Percentiles rank a stretch among this genome's conserved stretches.
These are phyloP conservation scores for Centroberyx gerrardi DNA, from an alignment of 2,797 vertebrate genomes.

Conservation along the genomic window DNA sequence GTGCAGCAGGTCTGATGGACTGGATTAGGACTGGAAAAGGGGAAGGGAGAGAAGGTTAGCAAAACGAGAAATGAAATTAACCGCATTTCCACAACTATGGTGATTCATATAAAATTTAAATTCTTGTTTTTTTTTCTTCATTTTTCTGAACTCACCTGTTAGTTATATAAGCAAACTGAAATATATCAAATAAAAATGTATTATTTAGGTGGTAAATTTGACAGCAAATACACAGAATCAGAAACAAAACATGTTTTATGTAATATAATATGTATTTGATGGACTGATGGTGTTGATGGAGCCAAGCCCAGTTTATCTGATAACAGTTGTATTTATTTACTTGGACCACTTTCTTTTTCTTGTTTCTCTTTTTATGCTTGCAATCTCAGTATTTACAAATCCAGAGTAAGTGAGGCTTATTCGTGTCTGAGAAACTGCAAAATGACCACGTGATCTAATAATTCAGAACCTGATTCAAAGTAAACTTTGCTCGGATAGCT, in stretches of 20 bases:
- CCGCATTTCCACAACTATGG: background rate
- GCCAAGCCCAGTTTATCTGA: no score
- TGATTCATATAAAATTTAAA: background rate
- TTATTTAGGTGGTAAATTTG: background rate
- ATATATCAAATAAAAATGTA: background rate
- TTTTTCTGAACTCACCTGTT: no score
- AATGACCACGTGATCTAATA: no score
- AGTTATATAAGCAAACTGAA: background rate
- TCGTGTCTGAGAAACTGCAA: background rate
- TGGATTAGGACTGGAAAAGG: conserved; percentile 10
- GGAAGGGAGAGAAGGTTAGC: background rate
- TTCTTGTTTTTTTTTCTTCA: background rate
- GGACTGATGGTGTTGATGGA: no score
- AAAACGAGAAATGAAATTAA: background rate
- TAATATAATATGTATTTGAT: no score
- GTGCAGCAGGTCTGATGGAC: conserved; percentile 1
- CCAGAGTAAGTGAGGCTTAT: background rate
- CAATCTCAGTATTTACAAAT: no score
- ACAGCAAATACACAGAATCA: no score
- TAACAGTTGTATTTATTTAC: no score
- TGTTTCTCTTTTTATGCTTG: no score
- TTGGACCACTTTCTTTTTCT: no score
- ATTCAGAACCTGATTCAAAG: background rate
- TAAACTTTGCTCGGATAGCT: conserved; percentile 5
- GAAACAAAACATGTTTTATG: no score